Conservation (phyloP, 2,888 invertebrate genomes). For the Aproaerema taeniolella region DNA sequence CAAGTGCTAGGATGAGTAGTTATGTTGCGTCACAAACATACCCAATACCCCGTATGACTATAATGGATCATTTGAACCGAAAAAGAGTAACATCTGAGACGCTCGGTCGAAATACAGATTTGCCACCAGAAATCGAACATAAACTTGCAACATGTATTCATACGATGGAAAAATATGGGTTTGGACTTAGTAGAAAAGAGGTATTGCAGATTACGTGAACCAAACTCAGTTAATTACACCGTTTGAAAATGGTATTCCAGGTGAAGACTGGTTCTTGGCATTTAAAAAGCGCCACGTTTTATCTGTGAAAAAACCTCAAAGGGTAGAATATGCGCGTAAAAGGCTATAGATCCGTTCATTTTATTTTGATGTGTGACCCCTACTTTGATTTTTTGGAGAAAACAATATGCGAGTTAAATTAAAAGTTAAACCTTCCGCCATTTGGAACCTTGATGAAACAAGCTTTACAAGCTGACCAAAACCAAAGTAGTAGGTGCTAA, state of each 20-base stretch:
- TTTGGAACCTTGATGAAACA: slow-evolving; percentile 16
- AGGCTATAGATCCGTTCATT: slow-evolving; percentile 20
- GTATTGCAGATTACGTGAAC: slow-evolving; percentile 26
- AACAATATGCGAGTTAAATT: too few relatives aligned
- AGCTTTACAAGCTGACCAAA: slow-evolving; percentile 15
- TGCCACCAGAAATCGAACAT: too few relatives aligned
- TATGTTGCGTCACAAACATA: too few relatives aligned
- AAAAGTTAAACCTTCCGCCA: slow-evolving; percentile 6
- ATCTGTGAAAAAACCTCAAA: slow-evolving; percentile 23
- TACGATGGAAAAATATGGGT: slow-evolving; percentile 32
- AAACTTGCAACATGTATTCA: too few relatives aligned
- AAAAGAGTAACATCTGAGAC: too few relatives aligned
- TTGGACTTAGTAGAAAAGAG: slow-evolving; percentile 33
- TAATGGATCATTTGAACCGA: too few relatives aligned
- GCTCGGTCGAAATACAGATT: too few relatives aligned
- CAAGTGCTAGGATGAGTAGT: too few relatives aligned
- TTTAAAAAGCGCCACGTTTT: slow-evolving; percentile 21
- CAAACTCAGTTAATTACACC: slow-evolving; percentile 21
- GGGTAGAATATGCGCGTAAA: slow-evolving; percentile 22
- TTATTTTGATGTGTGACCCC: too few relatives aligned
- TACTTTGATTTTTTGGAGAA: too few relatives aligned
- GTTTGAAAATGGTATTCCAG: slow-evolving; percentile 21
- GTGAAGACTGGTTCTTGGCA: slow-evolving; percentile 19
- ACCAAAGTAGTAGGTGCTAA: slow-evolving; percentile 13
- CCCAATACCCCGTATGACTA: too few relatives aligned